Percentiles rank a stretch among this genome's conserved stretches.
Evolutionary conservation across 1,140 invertebrate species (phyloP).

Genomic region (Brachionus angularis): DNA sequence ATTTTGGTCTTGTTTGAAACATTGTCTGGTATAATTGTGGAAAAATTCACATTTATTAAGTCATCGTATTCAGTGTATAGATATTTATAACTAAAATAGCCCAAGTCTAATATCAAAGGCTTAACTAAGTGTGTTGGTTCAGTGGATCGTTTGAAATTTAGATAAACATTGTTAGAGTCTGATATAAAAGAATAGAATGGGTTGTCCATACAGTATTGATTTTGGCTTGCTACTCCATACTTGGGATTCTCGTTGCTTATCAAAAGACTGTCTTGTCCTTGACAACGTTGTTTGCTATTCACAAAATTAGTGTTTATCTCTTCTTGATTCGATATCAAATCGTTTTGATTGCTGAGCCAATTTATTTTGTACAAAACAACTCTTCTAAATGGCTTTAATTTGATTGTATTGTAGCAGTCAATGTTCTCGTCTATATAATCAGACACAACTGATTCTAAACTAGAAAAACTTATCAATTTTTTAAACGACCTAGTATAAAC

Average conservation of each 20-base stretch:
- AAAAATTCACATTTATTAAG: constrained; percentile 18
- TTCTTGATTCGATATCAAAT: neutral
- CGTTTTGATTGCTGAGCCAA: neutral
- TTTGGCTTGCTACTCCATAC: neutral
- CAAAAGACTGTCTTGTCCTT: neutral
- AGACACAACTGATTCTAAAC: neutral
- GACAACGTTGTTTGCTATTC: neutral
- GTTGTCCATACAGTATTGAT: constrained; percentile 32
- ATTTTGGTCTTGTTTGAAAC: neutral
- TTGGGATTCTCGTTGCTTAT: constrained; percentile 35
- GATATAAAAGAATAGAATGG: constrained; percentile 20
- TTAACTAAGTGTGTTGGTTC: constrained; percentile 11
- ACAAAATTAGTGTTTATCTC: neutral
- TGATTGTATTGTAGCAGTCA: constrained; percentile 13
- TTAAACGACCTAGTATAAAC: neutral
- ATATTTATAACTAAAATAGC: constrained; percentile 38
- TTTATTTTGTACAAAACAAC: constrained; percentile 27
- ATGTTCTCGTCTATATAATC: neutral
- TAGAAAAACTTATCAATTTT: neutral
- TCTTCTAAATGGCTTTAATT: neutral
- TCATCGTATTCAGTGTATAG: constrained; percentile 18
- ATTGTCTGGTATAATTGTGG: constrained; percentile 7
- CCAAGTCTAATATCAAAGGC: constrained; percentile 27
- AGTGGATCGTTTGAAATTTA: constrained; percentile 8
- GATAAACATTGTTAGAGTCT: constrained; percentile 2